Conservation (phyloP, 1,140 invertebrate species). For the Megalopta genalis region DNA sequence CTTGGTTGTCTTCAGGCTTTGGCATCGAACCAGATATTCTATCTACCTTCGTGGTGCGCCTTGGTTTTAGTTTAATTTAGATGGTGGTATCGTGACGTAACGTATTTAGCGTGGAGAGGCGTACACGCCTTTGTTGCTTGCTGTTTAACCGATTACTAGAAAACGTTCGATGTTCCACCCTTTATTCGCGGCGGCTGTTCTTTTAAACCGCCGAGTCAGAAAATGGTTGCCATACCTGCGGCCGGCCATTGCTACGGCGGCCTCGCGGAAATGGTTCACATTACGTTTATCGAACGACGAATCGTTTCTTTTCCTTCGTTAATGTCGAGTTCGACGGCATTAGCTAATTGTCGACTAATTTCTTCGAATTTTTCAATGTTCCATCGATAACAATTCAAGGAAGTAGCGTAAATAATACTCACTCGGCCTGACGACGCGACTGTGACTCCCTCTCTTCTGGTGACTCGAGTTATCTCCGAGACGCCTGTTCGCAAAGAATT, state of each 20-base stretch:
- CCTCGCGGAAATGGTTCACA: not conserved
- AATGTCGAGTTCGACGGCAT: not conserved
- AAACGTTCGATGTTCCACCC: slow-evolving; percentile 20
- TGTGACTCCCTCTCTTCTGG: slow-evolving; percentile 21
- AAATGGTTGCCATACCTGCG: too few species aligned
- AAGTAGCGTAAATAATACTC: slow-evolving; percentile 33
- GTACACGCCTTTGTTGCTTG: slow-evolving; percentile 62
- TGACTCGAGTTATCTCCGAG: slow-evolving; percentile 65
- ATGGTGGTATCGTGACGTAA: slow-evolving; percentile 71
- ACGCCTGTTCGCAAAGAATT: slow-evolving; percentile 63
- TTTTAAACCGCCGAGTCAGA: not conserved
- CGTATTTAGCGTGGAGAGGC: slow-evolving; percentile 64
- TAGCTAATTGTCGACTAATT: not conserved
- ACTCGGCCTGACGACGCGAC: slow-evolving; percentile 44
- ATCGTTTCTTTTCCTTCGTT: not conserved
- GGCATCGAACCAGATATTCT: slow-evolving; percentile 73
- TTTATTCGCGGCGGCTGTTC: not conserved
- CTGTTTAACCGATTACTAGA: slow-evolving; percentile 60
- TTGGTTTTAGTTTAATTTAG: slow-evolving; percentile 75
- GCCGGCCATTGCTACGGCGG: not conserved
- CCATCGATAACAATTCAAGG: not conserved
- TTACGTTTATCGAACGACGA: not conserved
- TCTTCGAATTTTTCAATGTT: not conserved
- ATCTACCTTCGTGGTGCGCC: slow-evolving; percentile 69
- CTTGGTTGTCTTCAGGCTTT: slow-evolving; percentile 68